These are phyloP conservation scores for Pachycephus smyrnensis DNA, from an alignment of 2,888 invertebrate genomes.

Conservation along the genomic window DNA sequence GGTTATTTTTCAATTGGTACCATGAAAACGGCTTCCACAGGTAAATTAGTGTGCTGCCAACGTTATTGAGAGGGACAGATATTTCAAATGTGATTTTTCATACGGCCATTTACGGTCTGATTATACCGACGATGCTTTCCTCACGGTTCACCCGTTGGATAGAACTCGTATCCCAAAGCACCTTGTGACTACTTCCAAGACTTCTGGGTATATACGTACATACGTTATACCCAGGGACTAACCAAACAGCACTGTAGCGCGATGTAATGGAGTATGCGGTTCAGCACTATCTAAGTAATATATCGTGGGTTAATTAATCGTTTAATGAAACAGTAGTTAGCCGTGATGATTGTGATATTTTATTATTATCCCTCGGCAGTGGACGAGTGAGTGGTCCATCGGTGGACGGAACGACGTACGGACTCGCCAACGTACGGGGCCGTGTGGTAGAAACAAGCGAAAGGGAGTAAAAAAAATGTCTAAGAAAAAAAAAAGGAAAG, in stretches of 20 bases:
- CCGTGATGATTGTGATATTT: slow-evolving; percentile 63
- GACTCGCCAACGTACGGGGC: slow-evolving; percentile 14
- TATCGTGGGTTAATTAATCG: slow-evolving; percentile 64
- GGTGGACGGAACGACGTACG: slow-evolving; percentile 20
- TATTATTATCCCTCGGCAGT: slow-evolving; percentile 43
- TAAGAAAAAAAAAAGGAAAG: slow-evolving; percentile 15
- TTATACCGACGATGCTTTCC: not conserved
- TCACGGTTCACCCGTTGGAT: not conserved
- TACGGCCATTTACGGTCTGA: not conserved
- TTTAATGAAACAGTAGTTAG: slow-evolving; percentile 65
- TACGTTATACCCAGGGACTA: not conserved
- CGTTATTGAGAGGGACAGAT: not conserved
- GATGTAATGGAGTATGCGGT: slow-evolving; percentile 25
- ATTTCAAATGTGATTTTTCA: not conserved
- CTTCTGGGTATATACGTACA: not conserved
- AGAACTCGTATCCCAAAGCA: not conserved
- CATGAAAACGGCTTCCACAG: not conserved
- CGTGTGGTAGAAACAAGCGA: slow-evolving; percentile 11
- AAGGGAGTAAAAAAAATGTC: slow-evolving; percentile 15
- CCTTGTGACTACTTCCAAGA: not conserved
- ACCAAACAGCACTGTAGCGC: not conserved
- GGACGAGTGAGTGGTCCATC: slow-evolving; percentile 3
- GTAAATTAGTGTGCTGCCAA: not conserved
- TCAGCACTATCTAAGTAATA: slow-evolving; percentile 56
- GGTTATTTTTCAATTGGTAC: not conserved